Conservation (phyloP, 2,113 vertebrate genomes). For the Clarias magur region DNA sequence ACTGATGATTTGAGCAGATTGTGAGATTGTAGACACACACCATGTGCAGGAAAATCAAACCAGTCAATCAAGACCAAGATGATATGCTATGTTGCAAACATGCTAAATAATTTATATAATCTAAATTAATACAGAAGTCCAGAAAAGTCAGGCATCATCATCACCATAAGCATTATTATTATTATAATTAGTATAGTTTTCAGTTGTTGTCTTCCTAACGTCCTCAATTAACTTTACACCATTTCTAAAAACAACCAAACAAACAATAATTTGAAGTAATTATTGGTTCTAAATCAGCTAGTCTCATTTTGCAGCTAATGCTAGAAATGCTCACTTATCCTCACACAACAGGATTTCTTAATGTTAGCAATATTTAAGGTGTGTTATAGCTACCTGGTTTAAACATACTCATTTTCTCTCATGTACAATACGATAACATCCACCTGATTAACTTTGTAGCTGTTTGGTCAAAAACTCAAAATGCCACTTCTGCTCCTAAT, state of each 20-base stretch:
- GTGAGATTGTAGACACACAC: constrained; percentile 1
- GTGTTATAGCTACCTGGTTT: neutral
- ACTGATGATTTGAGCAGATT: neutral
- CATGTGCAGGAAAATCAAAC: constrained; percentile 19
- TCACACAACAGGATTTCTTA: neutral
- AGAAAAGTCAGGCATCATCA: constrained; percentile 1
- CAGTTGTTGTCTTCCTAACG: neutral
- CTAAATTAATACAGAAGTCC: constrained; percentile 15
- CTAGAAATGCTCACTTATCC: neutral
- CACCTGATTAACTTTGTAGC: neutral
- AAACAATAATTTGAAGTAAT: neutral
- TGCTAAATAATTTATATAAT: constrained; percentile 60
- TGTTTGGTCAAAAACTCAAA: neutral
- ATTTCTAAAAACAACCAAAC: neutral
- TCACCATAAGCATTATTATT: neutral
- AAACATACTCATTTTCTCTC: neutral
- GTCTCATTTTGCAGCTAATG: neutral
- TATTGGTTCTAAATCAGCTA: neutral
- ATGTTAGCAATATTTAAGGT: neutral
- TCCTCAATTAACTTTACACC: neutral
- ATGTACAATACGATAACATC: neutral
- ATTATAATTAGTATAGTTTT: neutral
- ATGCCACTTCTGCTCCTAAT: neutral
- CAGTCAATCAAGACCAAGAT: constrained; percentile 34
- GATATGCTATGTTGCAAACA: constrained; percentile 60